A percentile compares a stretch with the other conserved stretches of the same genome.
Conservation (phyloP, 2,888 invertebrate species). For the Gastrophysa polygoni region DNA sequence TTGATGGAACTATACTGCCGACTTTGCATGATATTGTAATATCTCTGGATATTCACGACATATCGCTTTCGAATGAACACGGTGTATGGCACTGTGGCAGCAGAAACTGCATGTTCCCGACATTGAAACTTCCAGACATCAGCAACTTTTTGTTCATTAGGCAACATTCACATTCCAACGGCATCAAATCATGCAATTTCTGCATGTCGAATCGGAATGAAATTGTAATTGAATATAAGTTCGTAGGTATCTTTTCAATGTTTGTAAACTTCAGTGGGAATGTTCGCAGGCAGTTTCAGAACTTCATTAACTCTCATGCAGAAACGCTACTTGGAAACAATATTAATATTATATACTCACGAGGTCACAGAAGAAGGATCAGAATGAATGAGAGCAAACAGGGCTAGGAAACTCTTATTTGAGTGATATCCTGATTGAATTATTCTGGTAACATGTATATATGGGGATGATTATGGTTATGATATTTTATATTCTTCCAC, state of each 20-base stretch:
- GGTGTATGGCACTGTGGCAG: too few species aligned
- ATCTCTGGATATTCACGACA: too few species aligned
- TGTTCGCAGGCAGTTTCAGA: slow-evolving; percentile 21
- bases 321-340: slow-evolving; percentile 21
- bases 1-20: too few species aligned
- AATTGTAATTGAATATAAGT: slow-evolving; percentile 18
- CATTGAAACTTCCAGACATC: neutral
- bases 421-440: too few species aligned
- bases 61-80: too few species aligned
- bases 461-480: too few species aligned
- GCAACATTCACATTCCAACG: slow-evolving; percentile 4
- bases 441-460: too few species aligned
- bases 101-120: too few species aligned
- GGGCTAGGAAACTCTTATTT: too few species aligned
- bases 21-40: too few species aligned
- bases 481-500: too few species aligned
- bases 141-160: slow-evolving; percentile 13
- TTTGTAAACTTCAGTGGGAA: slow-evolving; percentile 12
- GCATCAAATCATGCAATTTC: slow-evolving; percentile 1
- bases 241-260: neutral
- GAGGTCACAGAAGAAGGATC: slow-evolving; percentile 27
- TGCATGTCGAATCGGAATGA: neutral
- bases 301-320: slow-evolving; percentile 26
- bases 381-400: slow-evolving; percentile 30
- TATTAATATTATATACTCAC: slow-evolving; percentile 28